Evolutionary conservation across 1,140 invertebrate species (phyloP), one percentile per base, ranked within the genome.

Genomic region (Nylanderia fulva): DNA sequence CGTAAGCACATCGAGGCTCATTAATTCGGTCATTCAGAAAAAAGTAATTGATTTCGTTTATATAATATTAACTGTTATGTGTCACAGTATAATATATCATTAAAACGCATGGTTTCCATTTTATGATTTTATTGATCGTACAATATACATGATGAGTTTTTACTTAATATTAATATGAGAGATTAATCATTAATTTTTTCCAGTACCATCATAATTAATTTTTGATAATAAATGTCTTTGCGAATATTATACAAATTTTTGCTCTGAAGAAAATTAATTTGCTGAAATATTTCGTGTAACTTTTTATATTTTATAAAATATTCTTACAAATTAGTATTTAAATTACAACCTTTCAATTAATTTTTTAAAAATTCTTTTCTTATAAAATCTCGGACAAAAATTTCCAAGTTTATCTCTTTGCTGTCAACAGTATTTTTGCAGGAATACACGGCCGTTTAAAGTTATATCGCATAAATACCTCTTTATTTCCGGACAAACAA

Each of bases 21-120:
- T 89, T 89, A 89, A 89, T 89, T 60, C 54, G 63, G 63, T 63
- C 86, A 63, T 29, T n/a, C 27, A 86, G 84, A 89, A 89, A 89
- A 89, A 88, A 74, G 61, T 86, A 88, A 89, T 89, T 88, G 77
- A 88, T 89, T 89, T 66, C 54, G 64, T 45, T 88, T 72, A 33
- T 33, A 33, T n/a, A n/a, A 82, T 76, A 75, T 56, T 71, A 52
- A 33, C 18, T 72, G 52, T 29, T 36, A 8, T 33, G 42, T 11
- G 42, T 36, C 39, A 58, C 1, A 1, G n/a, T 71, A 15, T 11
- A 36, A 36, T 33, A n/a, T 52, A 56, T 27, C 36, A 33, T 56
- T 33, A 33, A 56, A 68, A 27, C 29, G 66, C 61, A 76, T 54
- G 56, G 13, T 48, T 24, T 33, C 18, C 45, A 24, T 24, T 64